Conservation (phyloP, 2,113 vertebrate species). For the Dipodomys spectabilis region DNA sequence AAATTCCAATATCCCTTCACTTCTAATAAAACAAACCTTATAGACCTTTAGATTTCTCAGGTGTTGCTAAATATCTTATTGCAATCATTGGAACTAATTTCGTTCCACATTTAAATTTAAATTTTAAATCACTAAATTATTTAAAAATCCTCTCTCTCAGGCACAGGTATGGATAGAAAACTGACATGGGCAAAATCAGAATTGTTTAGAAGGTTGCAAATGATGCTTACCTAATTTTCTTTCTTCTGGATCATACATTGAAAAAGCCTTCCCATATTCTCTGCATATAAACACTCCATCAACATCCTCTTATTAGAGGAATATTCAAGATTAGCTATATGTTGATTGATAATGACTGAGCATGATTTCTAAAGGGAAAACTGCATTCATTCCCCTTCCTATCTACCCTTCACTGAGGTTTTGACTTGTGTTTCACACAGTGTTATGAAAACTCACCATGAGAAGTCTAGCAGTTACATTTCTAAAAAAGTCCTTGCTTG, state of each 20-base stretch:
- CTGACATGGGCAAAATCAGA: not conserved
- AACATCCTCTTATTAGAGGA: not conserved
- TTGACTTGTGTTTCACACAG: not conserved
- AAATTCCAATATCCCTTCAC: not conserved
- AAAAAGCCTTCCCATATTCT: not conserved
- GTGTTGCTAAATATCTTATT: not conserved
- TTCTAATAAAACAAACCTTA: no score
- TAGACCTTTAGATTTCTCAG: no score
- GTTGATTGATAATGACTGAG: not conserved
- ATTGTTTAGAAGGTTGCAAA: not conserved
- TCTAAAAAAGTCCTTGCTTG: not conserved
- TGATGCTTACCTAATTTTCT: not conserved
- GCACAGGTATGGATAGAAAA: not conserved
- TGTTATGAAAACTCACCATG: not conserved
- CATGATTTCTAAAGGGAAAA: not conserved
- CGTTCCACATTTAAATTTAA: not conserved
- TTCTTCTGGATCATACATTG: not conserved
- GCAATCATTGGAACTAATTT: not conserved
- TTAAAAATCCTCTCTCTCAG: not conserved
- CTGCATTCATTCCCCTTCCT: not conserved
- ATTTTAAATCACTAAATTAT: not conserved
- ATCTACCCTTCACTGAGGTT: not conserved
- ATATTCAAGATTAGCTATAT: not conserved
- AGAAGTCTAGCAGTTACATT: not conserved
- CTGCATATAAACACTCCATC: not conserved